Evolutionary conservation across 2,888 invertebrate genomes (phyloP).

Genomic region (Elysia crispata): DNA sequence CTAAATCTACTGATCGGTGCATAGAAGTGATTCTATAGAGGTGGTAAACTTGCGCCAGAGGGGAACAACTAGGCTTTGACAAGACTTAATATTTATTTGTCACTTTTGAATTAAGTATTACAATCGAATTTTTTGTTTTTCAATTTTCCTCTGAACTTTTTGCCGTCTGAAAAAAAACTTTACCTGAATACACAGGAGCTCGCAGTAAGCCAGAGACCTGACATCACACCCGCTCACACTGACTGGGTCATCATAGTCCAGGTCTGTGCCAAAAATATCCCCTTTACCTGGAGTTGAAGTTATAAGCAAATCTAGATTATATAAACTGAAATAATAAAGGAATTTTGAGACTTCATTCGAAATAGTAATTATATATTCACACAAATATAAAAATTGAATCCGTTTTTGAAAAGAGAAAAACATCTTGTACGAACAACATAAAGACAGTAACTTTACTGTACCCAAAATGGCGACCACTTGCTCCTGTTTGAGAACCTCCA

Average conservation of each 20-base stretch:
- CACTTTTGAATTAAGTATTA: too few species aligned
- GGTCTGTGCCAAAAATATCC: slow-evolving; percentile 88
- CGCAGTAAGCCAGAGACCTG: slow-evolving; percentile 95
- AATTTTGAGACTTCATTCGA: background rate
- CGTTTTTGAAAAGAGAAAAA: too few species aligned
- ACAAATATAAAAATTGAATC: too few species aligned
- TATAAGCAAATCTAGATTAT: slow-evolving; percentile 48
- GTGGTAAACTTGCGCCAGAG: too few species aligned
- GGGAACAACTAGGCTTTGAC: too few species aligned
- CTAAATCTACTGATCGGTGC: slow-evolving; percentile 95
- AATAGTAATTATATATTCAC: background rate
- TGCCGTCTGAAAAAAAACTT: too few species aligned
- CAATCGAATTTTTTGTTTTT: too few species aligned
- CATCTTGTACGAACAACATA: too few species aligned
- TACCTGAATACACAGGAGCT: slow-evolving; percentile 95
- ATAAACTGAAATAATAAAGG: background rate
- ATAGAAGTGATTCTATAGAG: too few species aligned
- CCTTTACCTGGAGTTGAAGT: slow-evolving; percentile 94
- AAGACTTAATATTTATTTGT: too few species aligned
- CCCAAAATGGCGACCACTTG: slow-evolving; percentile 98
- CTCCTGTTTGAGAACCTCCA: slow-evolving; percentile 96
- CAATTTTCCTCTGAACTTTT: too few species aligned
- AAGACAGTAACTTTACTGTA: slow-evolving; percentile 81
- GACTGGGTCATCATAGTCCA: slow-evolving; percentile 83
- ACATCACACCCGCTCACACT: slow-evolving; percentile 97